A percentile compares a stretch with the other conserved stretches of the same genome.
These are phyloP conservation scores for Lutraria lutraria DNA, from an alignment of 2,888 invertebrate species.

Conservation along the genomic window DNA sequence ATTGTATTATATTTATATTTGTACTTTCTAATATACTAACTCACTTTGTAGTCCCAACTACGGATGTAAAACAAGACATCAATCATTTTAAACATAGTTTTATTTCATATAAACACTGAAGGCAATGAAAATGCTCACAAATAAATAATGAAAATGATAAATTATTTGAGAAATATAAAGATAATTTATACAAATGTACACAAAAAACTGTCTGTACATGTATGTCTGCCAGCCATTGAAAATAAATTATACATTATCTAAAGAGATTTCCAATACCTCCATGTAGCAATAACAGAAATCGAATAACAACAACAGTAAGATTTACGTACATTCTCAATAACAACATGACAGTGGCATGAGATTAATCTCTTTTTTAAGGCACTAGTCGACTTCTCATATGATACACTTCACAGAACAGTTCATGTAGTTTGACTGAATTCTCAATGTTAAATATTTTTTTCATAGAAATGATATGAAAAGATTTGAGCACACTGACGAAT, in stretches of 20 bases:
- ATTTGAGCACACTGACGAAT: background rate
- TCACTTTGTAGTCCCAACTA: background rate
- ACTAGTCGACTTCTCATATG: background rate
- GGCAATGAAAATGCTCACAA: conserved; percentile 7
- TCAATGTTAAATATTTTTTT: background rate
- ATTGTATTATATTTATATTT: too few relatives aligned
- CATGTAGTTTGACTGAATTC: background rate
- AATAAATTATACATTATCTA: background rate
- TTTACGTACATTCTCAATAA: background rate
- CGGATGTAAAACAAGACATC: background rate
- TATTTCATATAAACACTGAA: background rate
- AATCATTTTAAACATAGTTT: background rate
- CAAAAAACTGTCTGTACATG: background rate
- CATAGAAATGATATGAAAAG: background rate
- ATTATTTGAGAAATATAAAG: background rate
- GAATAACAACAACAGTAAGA: background rate
- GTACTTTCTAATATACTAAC: too few relatives aligned
- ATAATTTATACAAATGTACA: background rate
- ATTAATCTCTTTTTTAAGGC: background rate
- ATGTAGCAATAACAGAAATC: conserved; percentile 8
- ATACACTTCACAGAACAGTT: background rate
- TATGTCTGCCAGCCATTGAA: background rate
- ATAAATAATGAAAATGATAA: background rate
- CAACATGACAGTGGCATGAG: too few relatives aligned
- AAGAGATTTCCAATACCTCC: conserved; percentile 7